Base-by-base conservation (phyloP, 2,113 vertebrate genomes). In the Marcusenius ussheri region DNA sequence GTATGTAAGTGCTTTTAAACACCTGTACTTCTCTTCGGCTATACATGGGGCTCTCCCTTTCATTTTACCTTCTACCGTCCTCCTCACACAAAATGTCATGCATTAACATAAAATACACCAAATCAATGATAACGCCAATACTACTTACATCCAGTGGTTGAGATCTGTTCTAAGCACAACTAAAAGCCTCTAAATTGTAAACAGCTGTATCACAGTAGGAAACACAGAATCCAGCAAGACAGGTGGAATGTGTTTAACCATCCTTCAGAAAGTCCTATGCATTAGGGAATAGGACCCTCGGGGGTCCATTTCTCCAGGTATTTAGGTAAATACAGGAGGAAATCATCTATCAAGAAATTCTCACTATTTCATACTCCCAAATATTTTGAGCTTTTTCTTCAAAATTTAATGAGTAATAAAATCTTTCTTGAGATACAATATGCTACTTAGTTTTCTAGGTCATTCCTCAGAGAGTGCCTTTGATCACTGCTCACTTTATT, bases 381-480 rank as follows among this genome's bases (percentile, higher is more conserved):
- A 83, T 83, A 42, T 45, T 46, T 83, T 46, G 80, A 84, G 83
- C 7, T 19, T 84, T 17, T 47, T 47, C 45, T 84, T 24, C 39
- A 1, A 46, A 83, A 47, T 46, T 45, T 84, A 45, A 47, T 84
- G 83, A 45, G 19, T 46, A 84, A 84, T 84, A 47, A 84, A 84
- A 84, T 47, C 83, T 47, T 47, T 84, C 83, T 84, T 46, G 21
- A 84, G 83, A 46, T 84, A n/a, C 83, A 84, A 80, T 39, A 80
- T 80, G 17, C 74, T 80, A 8, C 35, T 80, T 39, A 80, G 35
- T 80, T 80, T 80, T 80, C 74, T 80, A 80, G 74, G 74, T 80
- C 74, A 42, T 80, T 80, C 74, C 74, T 39, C 13, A 80, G 74
- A 42, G 35, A 80, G 11, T 19, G 35, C 74, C 35, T 80, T 35